Evolutionary conservation across 2,797 vertebrate species (phyloP).

Genomic region (Karalla daura): DNA sequence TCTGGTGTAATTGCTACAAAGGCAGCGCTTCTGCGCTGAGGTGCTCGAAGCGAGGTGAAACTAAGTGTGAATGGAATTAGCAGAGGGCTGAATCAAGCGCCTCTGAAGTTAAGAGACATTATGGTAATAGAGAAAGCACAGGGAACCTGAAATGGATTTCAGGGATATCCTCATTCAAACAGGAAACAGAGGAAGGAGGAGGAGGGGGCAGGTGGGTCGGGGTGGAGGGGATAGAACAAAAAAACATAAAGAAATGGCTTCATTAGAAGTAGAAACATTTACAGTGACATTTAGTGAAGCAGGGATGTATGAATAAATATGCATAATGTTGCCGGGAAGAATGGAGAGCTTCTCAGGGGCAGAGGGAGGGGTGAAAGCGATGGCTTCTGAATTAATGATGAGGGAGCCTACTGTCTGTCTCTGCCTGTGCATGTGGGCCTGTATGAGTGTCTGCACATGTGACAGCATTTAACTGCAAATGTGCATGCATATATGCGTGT

Average conservation of each 20-base stretch:
- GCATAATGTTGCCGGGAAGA: conserved; percentile 81
- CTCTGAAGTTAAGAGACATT: conserved; percentile 62
- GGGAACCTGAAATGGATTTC: conserved; percentile 19
- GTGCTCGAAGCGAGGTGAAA: conserved; percentile 65
- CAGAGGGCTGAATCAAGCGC: conserved; percentile 50
- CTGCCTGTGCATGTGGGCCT: conserved; percentile 54
- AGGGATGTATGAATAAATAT: conserved; percentile 83
- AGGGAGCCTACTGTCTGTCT: conserved; percentile 77
- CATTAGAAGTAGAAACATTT: conserved; percentile 81
- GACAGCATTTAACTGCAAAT: conserved; percentile 63
- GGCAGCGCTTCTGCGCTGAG: conserved; percentile 51
- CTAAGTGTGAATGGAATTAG: conserved; percentile 71
- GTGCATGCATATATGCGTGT: conserved; percentile 19
- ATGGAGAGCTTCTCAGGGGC: conserved; percentile 77
- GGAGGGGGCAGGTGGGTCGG: conserved; percentile 7
- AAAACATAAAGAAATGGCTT: conserved; percentile 72
- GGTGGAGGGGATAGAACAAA: conserved; percentile 33
- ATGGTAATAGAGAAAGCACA: conserved; percentile 54
- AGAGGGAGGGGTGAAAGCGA: conserved; percentile 76
- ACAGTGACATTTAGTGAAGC: conserved; percentile 83
- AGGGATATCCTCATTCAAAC: conserved; percentile 56
- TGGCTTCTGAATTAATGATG: conserved; percentile 85
- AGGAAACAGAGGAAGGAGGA: conserved; percentile 15
- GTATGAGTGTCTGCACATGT: conserved; percentile 65
- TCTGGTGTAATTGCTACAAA: conserved; percentile 68